These are phyloP conservation scores for Pomacea canaliculata DNA, from an alignment of 2,888 invertebrate genomes.

Conservation along the genomic window DNA sequence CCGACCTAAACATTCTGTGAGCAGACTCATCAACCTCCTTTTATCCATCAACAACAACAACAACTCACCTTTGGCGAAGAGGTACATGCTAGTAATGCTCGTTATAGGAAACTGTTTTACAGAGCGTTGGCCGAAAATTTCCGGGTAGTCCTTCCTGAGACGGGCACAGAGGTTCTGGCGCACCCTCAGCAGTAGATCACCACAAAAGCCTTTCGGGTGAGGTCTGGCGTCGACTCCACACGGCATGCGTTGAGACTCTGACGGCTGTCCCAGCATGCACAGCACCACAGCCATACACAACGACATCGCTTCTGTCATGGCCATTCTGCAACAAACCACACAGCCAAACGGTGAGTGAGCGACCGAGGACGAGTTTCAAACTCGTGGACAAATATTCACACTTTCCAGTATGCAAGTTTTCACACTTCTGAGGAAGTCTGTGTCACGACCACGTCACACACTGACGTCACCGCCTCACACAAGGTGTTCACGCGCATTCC, in stretches of 20 bases:
- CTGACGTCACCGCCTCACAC: too few relatives aligned
- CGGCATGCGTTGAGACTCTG: background rate
- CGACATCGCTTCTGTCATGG: slow-evolving; percentile 9
- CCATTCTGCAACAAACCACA: slow-evolving; percentile 4
- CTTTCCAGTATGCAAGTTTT: too few relatives aligned
- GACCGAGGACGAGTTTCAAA: background rate
- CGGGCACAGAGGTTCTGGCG: slow-evolving; percentile 29
- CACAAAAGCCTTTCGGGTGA: slow-evolving; percentile 27
- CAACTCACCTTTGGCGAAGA: slow-evolving; percentile 12
- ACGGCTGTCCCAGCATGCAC: background rate
- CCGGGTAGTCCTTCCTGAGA: slow-evolving; percentile 23
- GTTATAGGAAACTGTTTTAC: slow-evolving; percentile 18
- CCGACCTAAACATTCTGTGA: too few relatives aligned
- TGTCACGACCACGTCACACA: too few relatives aligned
- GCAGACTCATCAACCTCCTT: too few relatives aligned
- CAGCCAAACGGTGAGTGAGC: too few relatives aligned
- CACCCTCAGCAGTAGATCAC: slow-evolving; percentile 7
- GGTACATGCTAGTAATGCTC: slow-evolving; percentile 19
- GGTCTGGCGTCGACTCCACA: slow-evolving; percentile 18
- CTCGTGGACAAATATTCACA: background rate
- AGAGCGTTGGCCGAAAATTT: slow-evolving; percentile 20
- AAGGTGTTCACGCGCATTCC: too few relatives aligned
- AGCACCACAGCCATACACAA: background rate
- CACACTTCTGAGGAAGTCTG: too few relatives aligned
- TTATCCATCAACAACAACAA: too few relatives aligned